Percentiles rank a stretch among this genome's conserved stretches.
Evolutionary conservation across 1,140 invertebrate species (phyloP).

Genomic region (Ganaspis sp.): DNA sequence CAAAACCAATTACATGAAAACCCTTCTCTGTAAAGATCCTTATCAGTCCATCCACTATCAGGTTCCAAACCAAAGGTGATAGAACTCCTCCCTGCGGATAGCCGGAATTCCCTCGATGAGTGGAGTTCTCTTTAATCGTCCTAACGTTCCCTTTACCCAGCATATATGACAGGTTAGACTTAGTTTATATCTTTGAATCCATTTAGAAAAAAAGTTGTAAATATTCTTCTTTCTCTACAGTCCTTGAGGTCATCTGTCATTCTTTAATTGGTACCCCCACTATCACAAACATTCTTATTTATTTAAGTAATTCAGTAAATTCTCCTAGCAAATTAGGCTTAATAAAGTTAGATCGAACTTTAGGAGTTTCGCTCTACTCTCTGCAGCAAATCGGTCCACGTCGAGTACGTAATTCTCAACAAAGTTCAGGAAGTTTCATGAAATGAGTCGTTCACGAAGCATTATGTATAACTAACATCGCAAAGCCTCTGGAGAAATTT

Average conservation of each 20-base stretch:
- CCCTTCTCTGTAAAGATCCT: too few species aligned
- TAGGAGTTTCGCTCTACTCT: conserved; percentile 7
- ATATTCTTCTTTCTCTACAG: background rate
- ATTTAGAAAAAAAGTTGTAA: background rate
- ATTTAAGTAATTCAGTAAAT: conserved; percentile 8
- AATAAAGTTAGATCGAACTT: conserved; percentile 27
- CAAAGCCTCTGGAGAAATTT: background rate
- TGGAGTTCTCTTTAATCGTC: too few species aligned
- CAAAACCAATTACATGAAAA: too few species aligned
- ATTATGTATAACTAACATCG: conserved; percentile 7
- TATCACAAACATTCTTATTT: conserved; percentile 10
- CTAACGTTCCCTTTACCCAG: too few species aligned
- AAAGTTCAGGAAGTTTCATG: conserved; percentile 26
- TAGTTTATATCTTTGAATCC: too few species aligned
- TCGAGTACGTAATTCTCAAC: conserved; percentile 26
- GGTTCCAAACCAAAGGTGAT: too few species aligned
- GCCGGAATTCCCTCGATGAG: too few species aligned
- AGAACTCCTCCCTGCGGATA: too few species aligned
- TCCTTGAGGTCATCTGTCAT: background rate
- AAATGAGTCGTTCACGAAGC: conserved; percentile 26
- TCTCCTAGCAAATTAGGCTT: conserved; percentile 11
- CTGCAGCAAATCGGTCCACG: conserved; percentile 20
- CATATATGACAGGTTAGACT: too few species aligned
- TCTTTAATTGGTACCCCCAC: background rate
- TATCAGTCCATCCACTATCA: too few species aligned